A percentile compares a stretch with the other conserved stretches of the same genome.
Evolutionary conservation across 1,140 invertebrate species (phyloP).

Genomic region (Formica exsecta): DNA sequence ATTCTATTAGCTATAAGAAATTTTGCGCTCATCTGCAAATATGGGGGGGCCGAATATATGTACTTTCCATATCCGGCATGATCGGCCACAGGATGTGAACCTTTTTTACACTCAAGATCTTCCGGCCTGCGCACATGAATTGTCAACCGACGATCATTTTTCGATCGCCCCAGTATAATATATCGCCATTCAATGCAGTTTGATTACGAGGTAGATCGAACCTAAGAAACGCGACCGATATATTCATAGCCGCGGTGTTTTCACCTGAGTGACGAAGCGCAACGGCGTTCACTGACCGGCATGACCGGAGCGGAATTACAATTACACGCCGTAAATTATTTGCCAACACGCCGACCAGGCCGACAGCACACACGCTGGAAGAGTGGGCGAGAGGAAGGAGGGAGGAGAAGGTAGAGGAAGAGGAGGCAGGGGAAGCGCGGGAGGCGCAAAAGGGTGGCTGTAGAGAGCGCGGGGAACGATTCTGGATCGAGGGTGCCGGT

Average conservation of each 20-base stretch:
- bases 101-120: not conserved
- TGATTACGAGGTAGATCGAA: not conserved
- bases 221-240: not conserved
- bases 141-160: conserved; percentile 12
- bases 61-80: conserved; percentile 5
- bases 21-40: not conserved
- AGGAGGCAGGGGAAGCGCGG: not conserved
- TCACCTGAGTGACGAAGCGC: conserved; percentile 5
- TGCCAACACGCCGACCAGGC: conserved; percentile 61
- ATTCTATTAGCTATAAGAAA: conserved; percentile 7
- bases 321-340: conserved; percentile 73
- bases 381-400: too few relatives aligned
- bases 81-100: not conserved
- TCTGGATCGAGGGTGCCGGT: conserved; percentile 60
- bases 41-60: not conserved
- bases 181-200: not conserved
- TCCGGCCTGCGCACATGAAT: conserved; percentile 21
- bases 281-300: conserved; percentile 25
- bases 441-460: not conserved
- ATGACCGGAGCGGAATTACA: conserved; percentile 64
- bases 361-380: not conserved
- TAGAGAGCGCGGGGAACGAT: not conserved
- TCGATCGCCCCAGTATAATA: conserved; percentile 20
- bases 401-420: not conserved
- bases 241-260: conserved; percentile 48